A percentile compares a stretch with the other conserved stretches of the same genome.
Conservation (phyloP, 2,113 vertebrate species). For the Oreocharis arfaki region DNA sequence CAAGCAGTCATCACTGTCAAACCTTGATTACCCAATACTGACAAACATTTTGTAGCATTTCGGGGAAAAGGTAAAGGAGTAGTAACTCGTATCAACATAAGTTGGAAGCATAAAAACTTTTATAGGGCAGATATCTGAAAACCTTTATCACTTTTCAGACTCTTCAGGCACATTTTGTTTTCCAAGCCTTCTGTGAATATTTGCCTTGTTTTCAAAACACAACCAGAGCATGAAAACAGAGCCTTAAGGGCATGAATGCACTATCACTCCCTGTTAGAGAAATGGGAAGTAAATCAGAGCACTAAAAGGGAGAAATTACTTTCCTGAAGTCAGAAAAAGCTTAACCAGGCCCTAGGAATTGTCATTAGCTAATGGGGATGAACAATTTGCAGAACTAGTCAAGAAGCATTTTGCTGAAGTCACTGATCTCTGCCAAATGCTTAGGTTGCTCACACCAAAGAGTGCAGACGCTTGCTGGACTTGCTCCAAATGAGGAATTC, state of each 20-base stretch:
- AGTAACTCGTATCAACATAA: background rate
- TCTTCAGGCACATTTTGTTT: background rate
- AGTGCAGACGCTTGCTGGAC: background rate
- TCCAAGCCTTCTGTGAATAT: background rate
- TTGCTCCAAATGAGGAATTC: background rate
- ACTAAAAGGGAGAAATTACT: background rate
- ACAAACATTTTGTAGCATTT: background rate
- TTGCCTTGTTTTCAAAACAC: background rate
- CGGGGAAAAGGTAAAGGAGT: background rate
- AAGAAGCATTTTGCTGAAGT: background rate
- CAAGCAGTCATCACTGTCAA: background rate
- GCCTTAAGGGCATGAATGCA: background rate
- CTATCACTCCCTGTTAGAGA: background rate
- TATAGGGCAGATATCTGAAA: background rate
- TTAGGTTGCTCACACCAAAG: background rate
- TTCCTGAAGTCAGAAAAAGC: background rate
- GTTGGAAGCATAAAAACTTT: background rate
- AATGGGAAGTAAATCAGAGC: background rate
- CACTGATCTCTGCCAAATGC: background rate
- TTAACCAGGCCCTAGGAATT: background rate
- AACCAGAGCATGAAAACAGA: background rate
- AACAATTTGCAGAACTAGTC: background rate
- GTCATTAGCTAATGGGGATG: background rate
- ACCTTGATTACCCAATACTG: background rate
- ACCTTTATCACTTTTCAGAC: background rate